These are phyloP conservation scores for Crotalus tigris DNA, from an alignment of 2,113 vertebrate species.

Conservation along the genomic window DNA sequence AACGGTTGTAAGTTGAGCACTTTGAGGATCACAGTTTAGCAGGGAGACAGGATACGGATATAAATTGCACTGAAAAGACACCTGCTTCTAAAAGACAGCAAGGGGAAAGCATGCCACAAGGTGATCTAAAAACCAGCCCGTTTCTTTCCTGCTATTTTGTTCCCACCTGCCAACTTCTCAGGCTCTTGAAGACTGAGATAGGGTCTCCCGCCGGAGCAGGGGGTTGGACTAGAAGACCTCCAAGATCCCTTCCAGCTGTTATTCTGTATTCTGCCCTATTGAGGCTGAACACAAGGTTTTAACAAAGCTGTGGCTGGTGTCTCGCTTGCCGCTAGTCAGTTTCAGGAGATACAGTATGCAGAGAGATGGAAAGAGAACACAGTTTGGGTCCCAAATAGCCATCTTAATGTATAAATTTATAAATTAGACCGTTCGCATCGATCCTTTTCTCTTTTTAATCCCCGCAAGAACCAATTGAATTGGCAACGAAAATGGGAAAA, in stretches of 20 bases:
- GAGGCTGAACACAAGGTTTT: neutral
- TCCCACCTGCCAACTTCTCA: neutral
- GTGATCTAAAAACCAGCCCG: neutral
- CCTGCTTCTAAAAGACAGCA: neutral
- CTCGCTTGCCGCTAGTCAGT: neutral
- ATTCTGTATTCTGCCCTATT: too few species aligned
- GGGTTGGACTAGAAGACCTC: too few species aligned
- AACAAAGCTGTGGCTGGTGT: neutral
- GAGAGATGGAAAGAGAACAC: neutral
- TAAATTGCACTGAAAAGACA: neutral
- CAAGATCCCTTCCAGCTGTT: too few species aligned
- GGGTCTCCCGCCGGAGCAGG: too few species aligned
- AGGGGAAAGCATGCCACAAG: neutral
- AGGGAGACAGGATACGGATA: neutral
- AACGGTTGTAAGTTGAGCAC: too few species aligned
- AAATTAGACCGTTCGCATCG: neutral
- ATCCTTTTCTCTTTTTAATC: neutral
- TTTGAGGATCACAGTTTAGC: neutral
- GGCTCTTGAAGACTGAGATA: neutral
- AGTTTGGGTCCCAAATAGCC: neutral
- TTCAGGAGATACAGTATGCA: neutral
- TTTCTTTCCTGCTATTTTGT: neutral
- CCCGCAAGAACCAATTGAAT: neutral
- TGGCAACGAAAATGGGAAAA: neutral
- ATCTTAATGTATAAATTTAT: neutral